phyloP scores from a whole-genome alignment of 2,113 vertebrate species.

The Poicephalus gulielmi region DNA sequence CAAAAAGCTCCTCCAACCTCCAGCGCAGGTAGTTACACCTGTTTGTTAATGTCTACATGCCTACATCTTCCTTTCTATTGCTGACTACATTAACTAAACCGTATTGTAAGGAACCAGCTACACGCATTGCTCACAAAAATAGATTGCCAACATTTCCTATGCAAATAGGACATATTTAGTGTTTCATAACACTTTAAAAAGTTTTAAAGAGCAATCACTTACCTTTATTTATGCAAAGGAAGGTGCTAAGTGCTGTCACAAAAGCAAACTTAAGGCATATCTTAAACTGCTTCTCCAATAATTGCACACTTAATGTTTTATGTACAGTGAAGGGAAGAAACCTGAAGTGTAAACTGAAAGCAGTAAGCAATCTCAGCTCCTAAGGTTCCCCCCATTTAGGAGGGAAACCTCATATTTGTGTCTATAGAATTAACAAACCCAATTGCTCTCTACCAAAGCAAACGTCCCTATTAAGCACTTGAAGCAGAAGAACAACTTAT shows the following conservation, averaged over 20 bases:
- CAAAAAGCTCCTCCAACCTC: background rate
- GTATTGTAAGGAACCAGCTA: background rate
- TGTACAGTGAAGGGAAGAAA: background rate
- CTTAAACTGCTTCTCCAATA: background rate
- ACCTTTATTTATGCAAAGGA: background rate
- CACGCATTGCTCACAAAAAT: background rate
- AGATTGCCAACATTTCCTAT: background rate
- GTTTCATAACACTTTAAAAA: background rate
- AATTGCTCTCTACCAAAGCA: background rate
- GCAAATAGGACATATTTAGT: background rate
- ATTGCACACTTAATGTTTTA: background rate
- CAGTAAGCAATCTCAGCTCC: background rate
- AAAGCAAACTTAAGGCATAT: background rate
- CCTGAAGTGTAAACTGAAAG: background rate
- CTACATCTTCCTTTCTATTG: background rate
- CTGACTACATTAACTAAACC: background rate
- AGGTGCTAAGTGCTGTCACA: background rate
- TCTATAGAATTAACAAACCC: slow-evolving; percentile 13
- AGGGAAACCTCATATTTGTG: background rate
- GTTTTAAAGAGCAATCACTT: background rate
- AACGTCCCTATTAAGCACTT: slow-evolving; percentile 25
- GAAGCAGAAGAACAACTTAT: slow-evolving; percentile 12
- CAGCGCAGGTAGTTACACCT: background rate
- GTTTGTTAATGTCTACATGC: background rate
- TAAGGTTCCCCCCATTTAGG: background rate